Conservation (phyloP, 2,888 invertebrate genomes). For the Platypus cylindrus region DNA sequence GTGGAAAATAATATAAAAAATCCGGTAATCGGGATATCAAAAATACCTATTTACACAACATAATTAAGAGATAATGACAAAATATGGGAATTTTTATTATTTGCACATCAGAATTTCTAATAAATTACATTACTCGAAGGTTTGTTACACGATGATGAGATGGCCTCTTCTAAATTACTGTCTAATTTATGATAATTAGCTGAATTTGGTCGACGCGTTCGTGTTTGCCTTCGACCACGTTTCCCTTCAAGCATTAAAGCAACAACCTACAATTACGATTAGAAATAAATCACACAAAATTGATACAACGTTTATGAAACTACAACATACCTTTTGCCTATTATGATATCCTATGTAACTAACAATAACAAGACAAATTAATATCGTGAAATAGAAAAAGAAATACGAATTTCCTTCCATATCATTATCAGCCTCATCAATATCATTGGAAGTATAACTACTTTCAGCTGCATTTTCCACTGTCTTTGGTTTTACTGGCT, state of each 20-base stretch:
- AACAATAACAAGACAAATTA: slow-evolving; percentile 45
- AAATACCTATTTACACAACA: no score
- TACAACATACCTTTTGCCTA: slow-evolving; percentile 10
- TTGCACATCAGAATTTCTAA: slow-evolving; percentile 27
- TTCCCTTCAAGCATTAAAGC: slow-evolving; percentile 52
- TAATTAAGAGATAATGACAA: no score
- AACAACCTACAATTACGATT: slow-evolving; percentile 48
- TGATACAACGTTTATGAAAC: not conserved
- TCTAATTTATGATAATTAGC: slow-evolving; percentile 53
- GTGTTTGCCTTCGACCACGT: slow-evolving; percentile 32
- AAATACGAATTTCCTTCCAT: slow-evolving; percentile 50
- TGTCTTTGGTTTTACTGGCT: slow-evolving; percentile 15
- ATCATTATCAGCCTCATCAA: slow-evolving; percentile 23
- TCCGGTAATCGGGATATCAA: no score
- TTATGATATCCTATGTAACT: slow-evolving; percentile 36
- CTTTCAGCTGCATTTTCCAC: slow-evolving; percentile 14
- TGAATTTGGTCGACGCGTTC: slow-evolving; percentile 43
- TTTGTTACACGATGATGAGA: slow-evolving; percentile 45
- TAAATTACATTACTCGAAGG: slow-evolving; percentile 44
- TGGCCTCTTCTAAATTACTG: slow-evolving; percentile 53
- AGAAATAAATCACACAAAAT: not conserved
- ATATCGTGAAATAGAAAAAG: slow-evolving; percentile 53
- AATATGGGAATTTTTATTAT: no score
- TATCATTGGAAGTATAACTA: slow-evolving; percentile 15
- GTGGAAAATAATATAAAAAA: no score